These are phyloP conservation scores for Mesorhabditis belari DNA, from an alignment of 2,888 invertebrate genomes.

Conservation along the genomic window DNA sequence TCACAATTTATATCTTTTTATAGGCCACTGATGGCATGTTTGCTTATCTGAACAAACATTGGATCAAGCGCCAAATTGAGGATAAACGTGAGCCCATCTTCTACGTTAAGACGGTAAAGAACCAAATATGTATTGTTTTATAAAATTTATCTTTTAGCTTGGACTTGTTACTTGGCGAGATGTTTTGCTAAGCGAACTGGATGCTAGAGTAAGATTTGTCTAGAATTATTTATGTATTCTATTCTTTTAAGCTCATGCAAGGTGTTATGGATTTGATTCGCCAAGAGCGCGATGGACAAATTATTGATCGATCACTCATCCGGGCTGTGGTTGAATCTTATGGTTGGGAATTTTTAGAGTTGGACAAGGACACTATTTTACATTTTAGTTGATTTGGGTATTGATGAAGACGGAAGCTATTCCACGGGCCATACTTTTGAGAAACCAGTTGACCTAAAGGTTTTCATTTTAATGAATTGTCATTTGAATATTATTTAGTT, in stretches of 20 bases:
- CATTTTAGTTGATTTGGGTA: not conserved
- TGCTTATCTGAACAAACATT: constrained; percentile 91
- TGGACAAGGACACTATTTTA: too few species aligned
- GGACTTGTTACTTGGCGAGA: constrained; percentile 96
- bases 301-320: constrained; percentile 88
- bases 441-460: too few species aligned
- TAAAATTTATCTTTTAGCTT: constrained; percentile 67
- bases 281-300: constrained; percentile 87
- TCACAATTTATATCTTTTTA: not conserved
- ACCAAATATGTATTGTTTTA: too few species aligned
- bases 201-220: constrained; percentile 69
- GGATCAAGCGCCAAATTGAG: constrained; percentile 96
- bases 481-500: constrained; percentile 31
- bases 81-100: constrained; percentile 94
- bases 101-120: constrained; percentile 94
- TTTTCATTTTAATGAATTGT: too few species aligned
- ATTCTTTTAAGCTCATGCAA: constrained; percentile 62
- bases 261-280: constrained; percentile 94
- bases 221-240: not conserved
- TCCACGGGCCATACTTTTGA: too few species aligned
- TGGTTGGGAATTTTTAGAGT: constrained; percentile 55
- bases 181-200: constrained; percentile 82
- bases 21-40: constrained; percentile 92
- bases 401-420: not conserved
- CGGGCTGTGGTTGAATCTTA: constrained; percentile 99